These are phyloP conservation scores for Crambe crambe DNA, from an alignment of 37 sponge, comb jelly and placozoan species.

Conservation along the genomic window DNA sequence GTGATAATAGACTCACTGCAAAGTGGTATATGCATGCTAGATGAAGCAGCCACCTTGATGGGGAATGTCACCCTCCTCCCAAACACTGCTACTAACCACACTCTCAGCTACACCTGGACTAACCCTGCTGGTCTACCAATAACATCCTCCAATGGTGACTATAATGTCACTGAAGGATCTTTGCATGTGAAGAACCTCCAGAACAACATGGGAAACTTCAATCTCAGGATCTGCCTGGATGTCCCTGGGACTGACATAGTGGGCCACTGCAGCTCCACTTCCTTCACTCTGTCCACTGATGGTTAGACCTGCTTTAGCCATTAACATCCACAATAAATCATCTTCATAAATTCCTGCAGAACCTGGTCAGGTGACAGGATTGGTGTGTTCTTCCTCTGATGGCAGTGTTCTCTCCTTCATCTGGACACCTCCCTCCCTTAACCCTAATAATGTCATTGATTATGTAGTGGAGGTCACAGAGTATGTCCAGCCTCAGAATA, in stretches of 20 bases:
- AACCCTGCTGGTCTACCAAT: background rate
- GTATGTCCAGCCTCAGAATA: background rate
- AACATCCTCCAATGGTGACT: background rate
- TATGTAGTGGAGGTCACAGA: slow-evolving; percentile 13
- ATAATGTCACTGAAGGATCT: background rate
- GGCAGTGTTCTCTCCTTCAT: background rate
- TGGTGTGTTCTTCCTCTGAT: background rate
- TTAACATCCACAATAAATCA: too few relatives aligned
- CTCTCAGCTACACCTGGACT: background rate
- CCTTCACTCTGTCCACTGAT: background rate
- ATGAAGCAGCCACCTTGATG: background rate
- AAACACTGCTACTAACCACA: background rate
- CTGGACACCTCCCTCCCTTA: background rate
- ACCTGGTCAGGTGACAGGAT: background rate
- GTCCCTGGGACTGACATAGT: background rate
- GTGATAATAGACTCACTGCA: background rate
- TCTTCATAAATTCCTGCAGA: too few relatives aligned
- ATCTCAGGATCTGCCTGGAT: background rate
- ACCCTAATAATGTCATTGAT: background rate
- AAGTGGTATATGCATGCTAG: background rate
- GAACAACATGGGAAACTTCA: too few relatives aligned
- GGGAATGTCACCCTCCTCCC: slow-evolving; percentile 13
- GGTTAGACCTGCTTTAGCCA: background rate
- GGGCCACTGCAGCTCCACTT: background rate
- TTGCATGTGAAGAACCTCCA: background rate